These are phyloP conservation scores for Remorina albescens DNA, from an alignment of 2,797 vertebrate species.

Conservation along the genomic window DNA sequence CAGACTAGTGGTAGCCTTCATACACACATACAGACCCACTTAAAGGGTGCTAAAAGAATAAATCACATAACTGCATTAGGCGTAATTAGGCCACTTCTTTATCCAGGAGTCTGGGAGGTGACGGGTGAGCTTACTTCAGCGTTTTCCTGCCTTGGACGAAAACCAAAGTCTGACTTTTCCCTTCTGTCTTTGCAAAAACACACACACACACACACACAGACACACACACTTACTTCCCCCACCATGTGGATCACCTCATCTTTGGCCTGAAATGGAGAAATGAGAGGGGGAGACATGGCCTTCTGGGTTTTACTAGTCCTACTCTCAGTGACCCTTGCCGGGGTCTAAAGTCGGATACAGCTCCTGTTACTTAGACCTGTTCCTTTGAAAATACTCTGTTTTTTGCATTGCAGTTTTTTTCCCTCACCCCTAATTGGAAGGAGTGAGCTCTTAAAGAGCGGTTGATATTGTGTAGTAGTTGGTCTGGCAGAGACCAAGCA, in stretches of 20 bases:
- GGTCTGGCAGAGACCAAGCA: constrained; percentile 59
- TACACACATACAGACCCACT: constrained; percentile 12
- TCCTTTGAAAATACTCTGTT: constrained; percentile 63
- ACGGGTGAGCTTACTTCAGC: constrained; percentile 63
- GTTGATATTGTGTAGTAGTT: constrained; percentile 63
- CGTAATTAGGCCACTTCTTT: constrained; percentile 62
- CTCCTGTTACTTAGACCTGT: constrained; percentile 66
- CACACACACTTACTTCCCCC: constrained; percentile 39
- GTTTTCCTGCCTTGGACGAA: constrained; percentile 70
- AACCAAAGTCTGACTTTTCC: constrained; percentile 65
- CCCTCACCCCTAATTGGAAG: constrained; percentile 63
- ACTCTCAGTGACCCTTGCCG: constrained; percentile 71
- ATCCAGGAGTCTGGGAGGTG: constrained; percentile 63
- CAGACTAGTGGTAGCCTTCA: constrained; percentile 19
- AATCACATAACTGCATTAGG: constrained; percentile 54
- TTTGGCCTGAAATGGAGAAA: constrained; percentile 60
- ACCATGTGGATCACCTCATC: constrained; percentile 72
- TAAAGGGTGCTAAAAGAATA: constrained; percentile 62
- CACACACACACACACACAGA: constrained; percentile 33
- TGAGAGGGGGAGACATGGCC: constrained; percentile 68
- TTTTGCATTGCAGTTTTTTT: constrained; percentile 67
- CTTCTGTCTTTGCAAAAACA: constrained; percentile 48
- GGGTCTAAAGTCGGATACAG: constrained; percentile 64
- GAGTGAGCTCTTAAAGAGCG: constrained; percentile 46
- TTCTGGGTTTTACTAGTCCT: constrained; percentile 75